Evolutionary conservation across 2,113 vertebrate genomes (phyloP), one percentile per base, ranked within the genome.

Genomic region (Ariopsis seemanni): DNA sequence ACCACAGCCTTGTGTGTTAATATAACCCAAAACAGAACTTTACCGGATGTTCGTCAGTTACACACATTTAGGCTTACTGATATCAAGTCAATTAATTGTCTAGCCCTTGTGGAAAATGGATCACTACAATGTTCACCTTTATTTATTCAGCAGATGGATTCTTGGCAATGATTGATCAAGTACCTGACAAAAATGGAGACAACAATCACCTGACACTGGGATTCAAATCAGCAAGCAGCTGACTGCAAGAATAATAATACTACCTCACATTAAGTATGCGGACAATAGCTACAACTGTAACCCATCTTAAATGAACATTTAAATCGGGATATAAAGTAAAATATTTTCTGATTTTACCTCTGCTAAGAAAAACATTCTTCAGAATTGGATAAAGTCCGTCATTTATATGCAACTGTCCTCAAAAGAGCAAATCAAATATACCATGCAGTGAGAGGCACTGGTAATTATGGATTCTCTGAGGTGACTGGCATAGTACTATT

Each of bases 131-230:
- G 30, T 84, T 25, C 60, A 48, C 84, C 71, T 75, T 75, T 85
- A 75, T 72, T 72, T 85, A 18, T 60, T 75, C 22, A 60, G 12
- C 20, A 18, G 67, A 71, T n/a, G 50, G 50, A 42, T 52, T 18
- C 48, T 55, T 20, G 83, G 52, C 50, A 84, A 84, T 71, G 50
- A 67, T 27, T 57, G 52, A 84, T 71, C 27, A 85, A 57, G 50
- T 34, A 25, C 1, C 15, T 58, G 77, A 53, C 25, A 53, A 55
- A 80, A 20, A 80, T 30, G 1, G 5, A 57, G 5, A 57, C 11
- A 79, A 80, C 53, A 30, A 80, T 57, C n/a, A 78, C 52, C 50
- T 27, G 50, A 27, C 25, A 17, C 25, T 27, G 52, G 11, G 11
- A 78, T 17, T 78, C 15, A 18, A 79, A 30, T 80, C 53, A 57